Percentiles rank a stretch among this genome's conserved stretches.
Evolutionary conservation across 2,797 vertebrate species (phyloP).

Genomic region (Podarcis lilfordi): DNA sequence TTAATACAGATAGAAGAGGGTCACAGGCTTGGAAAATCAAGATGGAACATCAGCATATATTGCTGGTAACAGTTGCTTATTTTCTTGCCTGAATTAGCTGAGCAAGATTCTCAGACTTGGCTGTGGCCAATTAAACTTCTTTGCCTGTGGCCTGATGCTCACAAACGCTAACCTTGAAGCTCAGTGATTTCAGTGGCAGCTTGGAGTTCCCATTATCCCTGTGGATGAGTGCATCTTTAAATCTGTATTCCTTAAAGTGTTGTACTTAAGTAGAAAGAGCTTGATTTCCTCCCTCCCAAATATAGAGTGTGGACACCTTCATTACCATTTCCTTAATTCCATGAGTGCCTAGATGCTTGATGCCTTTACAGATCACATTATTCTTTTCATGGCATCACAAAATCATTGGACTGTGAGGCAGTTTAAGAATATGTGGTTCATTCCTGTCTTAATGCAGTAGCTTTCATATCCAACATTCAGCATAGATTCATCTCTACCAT

Average conservation of each 20-base stretch:
- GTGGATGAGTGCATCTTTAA: background rate
- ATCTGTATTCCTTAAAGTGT: background rate
- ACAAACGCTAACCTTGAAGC: background rate
- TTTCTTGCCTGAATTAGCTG: background rate
- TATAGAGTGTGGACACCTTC: background rate
- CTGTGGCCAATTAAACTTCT: background rate
- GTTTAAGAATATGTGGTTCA: background rate
- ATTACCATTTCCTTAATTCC: background rate
- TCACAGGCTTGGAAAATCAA: background rate
- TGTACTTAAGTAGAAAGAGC: background rate
- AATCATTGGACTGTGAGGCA: background rate
- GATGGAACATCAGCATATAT: background rate
- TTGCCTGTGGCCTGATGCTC: background rate
- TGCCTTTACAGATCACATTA: background rate
- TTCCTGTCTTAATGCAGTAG: background rate
- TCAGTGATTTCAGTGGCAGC: background rate
- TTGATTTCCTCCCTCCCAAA: background rate
- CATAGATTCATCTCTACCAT: background rate
- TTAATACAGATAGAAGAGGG: constrained; percentile 12
- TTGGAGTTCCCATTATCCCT: background rate
- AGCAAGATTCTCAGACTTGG: background rate
- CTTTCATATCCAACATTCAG: background rate
- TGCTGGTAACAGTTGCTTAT: background rate
- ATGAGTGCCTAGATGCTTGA: background rate
- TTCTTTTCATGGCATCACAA: background rate